phyloP scores from a whole-genome alignment of 2,888 invertebrate species.

The Melikaiella ostensackeni region DNA sequence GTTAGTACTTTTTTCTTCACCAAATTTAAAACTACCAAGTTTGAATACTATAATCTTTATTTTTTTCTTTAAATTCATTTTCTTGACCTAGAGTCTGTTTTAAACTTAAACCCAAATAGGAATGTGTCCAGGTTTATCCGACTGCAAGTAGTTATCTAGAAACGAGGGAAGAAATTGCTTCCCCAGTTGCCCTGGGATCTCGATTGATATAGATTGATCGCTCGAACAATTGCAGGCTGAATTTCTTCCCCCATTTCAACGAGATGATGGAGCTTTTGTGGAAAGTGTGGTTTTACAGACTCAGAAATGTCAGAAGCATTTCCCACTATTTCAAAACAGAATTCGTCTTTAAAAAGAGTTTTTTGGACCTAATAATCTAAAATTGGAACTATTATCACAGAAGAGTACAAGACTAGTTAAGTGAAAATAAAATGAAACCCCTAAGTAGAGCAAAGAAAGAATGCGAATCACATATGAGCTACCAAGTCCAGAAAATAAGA shows the following conservation, averaged over 20 bases:
- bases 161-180: slow-evolving; percentile 56
- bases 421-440: background rate
- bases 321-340: slow-evolving; percentile 19
- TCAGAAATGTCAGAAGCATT: slow-evolving; percentile 24
- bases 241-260: slow-evolving; percentile 20
- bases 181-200: slow-evolving; percentile 51
- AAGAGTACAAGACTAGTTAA: background rate
- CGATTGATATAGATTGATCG: slow-evolving; percentile 61
- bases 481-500: slow-evolving; percentile 16
- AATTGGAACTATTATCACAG: background rate
- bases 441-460: background rate
- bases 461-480: slow-evolving; percentile 13
- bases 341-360: background rate
- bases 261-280: slow-evolving; percentile 22
- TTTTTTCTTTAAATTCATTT: background rate
- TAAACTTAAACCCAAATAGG: background rate
- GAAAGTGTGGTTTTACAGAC: slow-evolving; percentile 24
- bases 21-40: too few species aligned
- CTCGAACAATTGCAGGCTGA: slow-evolving; percentile 42
- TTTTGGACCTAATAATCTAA: background rate
- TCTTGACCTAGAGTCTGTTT: background rate
- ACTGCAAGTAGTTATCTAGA: slow-evolving; percentile 51
- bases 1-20: background rate
- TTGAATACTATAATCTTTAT: background rate
- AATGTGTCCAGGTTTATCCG: slow-evolving; percentile 1